These are phyloP conservation scores for Meteorus colon DNA, from an alignment of 2,888 invertebrate genomes.

Conservation along the genomic window DNA sequence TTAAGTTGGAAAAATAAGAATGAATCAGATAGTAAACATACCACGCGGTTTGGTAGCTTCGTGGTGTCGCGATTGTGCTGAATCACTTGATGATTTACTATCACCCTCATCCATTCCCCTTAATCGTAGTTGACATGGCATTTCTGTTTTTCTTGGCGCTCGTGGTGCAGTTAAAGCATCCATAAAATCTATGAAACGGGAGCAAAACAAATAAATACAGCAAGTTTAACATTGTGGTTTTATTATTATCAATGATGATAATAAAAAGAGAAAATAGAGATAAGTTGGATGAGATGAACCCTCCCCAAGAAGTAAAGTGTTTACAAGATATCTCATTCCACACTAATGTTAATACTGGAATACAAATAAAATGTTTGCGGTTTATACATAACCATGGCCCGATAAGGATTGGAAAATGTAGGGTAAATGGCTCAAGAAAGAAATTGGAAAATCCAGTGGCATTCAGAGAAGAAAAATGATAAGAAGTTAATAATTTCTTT, in stretches of 20 bases:
- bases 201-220: constrained; percentile 1
- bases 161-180: constrained; percentile 96
- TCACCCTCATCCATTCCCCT: constrained; percentile 91
- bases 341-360: no score
- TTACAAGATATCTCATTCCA: no score
- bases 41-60: constrained; percentile 68
- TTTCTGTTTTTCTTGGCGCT: constrained; percentile 74
- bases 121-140: constrained; percentile 84
- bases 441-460: no score
- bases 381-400: not conserved
- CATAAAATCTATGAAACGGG: constrained; percentile 87
- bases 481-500: no score
- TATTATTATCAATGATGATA: not conserved
- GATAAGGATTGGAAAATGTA: no score
- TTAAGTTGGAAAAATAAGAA: constrained; percentile 1
- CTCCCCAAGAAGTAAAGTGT: no score
- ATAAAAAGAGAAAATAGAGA: no score
- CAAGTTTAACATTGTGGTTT: not conserved
- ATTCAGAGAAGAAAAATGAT: constrained; percentile 1
- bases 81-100: constrained; percentile 71
- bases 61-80: constrained; percentile 61
- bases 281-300: no score
- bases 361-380: no score
- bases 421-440: no score
- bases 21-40: constrained; percentile 45